Evolutionary conservation across 2,888 invertebrate species (phyloP).

Genomic region (Lasioglossum calceatum): DNA sequence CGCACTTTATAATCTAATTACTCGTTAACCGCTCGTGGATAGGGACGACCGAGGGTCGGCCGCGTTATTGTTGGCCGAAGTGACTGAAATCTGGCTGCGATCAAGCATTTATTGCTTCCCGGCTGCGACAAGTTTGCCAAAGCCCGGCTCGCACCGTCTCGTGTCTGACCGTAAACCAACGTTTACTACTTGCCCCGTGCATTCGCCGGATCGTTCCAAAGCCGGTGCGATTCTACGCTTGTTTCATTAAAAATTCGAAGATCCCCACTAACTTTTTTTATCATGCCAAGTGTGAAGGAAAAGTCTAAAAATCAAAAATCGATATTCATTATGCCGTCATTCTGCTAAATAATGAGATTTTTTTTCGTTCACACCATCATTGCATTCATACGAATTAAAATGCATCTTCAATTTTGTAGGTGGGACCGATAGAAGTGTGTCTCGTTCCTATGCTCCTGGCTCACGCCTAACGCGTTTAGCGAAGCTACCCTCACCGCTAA

Average conservation of each 20-base stretch:
- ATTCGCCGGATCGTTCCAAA: background rate
- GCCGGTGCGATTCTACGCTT: background rate
- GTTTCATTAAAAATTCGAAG: constrained; percentile 14
- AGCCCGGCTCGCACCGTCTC: constrained; percentile 15
- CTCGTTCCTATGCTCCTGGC: too few species aligned
- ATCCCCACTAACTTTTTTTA: background rate
- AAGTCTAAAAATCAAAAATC: background rate
- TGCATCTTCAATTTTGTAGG: too few species aligned
- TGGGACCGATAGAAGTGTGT: too few species aligned
- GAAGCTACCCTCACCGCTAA: too few species aligned
- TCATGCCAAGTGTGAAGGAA: background rate
- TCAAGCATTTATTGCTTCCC: constrained; percentile 50
- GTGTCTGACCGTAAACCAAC: constrained; percentile 45
- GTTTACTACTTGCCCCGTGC: constrained; percentile 46
- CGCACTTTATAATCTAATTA: constrained; percentile 48
- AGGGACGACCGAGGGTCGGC: background rate
- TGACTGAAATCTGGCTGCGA: constrained; percentile 43
- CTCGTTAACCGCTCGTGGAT: constrained; percentile 21
- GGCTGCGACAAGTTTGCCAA: constrained; percentile 25
- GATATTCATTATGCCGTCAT: too few species aligned
- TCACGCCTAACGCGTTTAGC: too few species aligned
- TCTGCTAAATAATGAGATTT: too few species aligned
- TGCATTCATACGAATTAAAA: too few species aligned
- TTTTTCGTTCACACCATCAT: too few species aligned
- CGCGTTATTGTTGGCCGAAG: constrained; percentile 37